Conservation (phyloP, 2,797 vertebrate genomes). For the Melanotaenia maccullochi region DNA sequence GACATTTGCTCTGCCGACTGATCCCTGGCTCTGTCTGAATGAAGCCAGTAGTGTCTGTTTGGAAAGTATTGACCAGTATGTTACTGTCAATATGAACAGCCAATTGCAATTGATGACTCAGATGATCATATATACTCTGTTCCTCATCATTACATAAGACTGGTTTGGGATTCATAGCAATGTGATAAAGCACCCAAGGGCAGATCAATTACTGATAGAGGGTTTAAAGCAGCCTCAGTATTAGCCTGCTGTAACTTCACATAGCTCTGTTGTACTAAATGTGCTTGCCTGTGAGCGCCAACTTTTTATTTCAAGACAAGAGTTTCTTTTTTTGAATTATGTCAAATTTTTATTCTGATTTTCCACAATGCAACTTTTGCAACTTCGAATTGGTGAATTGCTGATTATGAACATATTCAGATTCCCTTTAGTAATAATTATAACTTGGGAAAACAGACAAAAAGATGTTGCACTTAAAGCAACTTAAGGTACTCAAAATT, state of each 20-base stretch:
- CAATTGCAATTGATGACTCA: conserved; percentile 76
- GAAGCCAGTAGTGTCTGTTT: conserved; percentile 65
- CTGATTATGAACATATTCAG: no score
- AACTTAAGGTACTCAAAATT: no score
- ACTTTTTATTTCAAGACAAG: background rate
- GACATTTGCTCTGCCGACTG: background rate
- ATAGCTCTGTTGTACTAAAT: conserved; percentile 14
- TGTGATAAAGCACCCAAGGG: conserved; percentile 61
- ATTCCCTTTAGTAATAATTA: no score
- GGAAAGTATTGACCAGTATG: conserved; percentile 78
- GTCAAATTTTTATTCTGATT: background rate
- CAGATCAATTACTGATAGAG: conserved; percentile 65
- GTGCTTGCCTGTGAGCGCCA: background rate
- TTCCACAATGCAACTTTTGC: no score
- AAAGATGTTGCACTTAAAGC: no score
- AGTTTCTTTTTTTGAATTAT: background rate
- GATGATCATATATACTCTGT: conserved; percentile 62
- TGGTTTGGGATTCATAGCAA: conserved; percentile 56
- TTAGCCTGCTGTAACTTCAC: conserved; percentile 48
- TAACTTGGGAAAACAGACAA: no score
- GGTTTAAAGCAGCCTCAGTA: conserved; percentile 58
- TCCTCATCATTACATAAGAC: conserved; percentile 76
- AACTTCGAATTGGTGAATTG: no score
- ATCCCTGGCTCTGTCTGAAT: conserved; percentile 41
- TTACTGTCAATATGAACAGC: conserved; percentile 69